Base-by-base conservation (phyloP, 2,888 invertebrate genomes). In the Therioaphis trifolii region DNA sequence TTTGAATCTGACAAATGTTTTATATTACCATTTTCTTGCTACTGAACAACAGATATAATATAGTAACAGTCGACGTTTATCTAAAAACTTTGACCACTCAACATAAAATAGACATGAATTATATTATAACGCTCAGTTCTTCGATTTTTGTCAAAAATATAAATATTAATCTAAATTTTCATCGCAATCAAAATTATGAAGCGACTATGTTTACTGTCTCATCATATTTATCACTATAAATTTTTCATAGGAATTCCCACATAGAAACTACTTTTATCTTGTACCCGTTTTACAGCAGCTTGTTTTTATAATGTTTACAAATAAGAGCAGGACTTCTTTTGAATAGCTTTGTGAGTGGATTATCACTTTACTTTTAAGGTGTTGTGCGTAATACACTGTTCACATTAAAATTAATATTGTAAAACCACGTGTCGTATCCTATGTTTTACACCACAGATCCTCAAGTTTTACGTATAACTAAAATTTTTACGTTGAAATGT, bases 251-350 rank as follows among this genome's bases (percentile, higher is more conserved):
- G 7, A 4, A 52, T n/a, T n/a, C 7, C 18, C 52, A 52, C 52
- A 5, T 52, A 7, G 52, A 52, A 52, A n/a, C n/a, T 52, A n/a
- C 14, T 15, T 15, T 49, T 49, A 49, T 18, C 52, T 52, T 52
- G 52, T n/a, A 52, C n/a, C 7, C 7, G 7, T 4, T 15, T 52
- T 5, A n/a, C 52, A n/a, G 5, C 18, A 4, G 52, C n/a, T 52
- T 52, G 52, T 52, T 52, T 52, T 52, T n/a, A n/a, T 52, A n/a
- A n/a, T n/a, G n/a, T 52, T 52, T n/a, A n/a, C n/a, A n/a, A 52
- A 52, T 52, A 3, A 52, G 18, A 1, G 52, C 52, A 52, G 1
- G n/a, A 52, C 5, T 7, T n/a, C n/a, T n/a, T 4, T 52, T 4
- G 18, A 49, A 49, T 18, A n/a, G n/a, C n/a, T n/a, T n/a, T n/a